Evolutionary conservation across 2,113 vertebrate species (phyloP).

Genomic region (Nestor notabilis): DNA sequence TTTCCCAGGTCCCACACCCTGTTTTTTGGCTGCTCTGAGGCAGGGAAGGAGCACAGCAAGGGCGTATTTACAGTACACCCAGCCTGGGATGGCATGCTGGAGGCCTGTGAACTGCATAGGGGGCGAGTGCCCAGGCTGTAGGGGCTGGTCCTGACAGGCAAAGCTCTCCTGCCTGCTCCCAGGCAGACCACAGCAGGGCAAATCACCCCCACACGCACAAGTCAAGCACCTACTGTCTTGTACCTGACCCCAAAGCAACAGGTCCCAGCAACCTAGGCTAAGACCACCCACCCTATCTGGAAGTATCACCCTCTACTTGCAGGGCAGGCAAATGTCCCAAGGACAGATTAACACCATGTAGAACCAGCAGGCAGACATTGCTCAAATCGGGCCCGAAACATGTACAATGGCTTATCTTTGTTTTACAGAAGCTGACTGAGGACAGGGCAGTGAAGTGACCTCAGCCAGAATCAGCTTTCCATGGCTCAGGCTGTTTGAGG

Average conservation of each 20-base stretch:
- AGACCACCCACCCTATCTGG: not conserved
- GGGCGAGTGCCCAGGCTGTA: not conserved
- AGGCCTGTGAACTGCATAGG: not conserved
- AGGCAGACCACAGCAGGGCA: not conserved
- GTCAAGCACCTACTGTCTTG: not conserved
- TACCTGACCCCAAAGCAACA: not conserved
- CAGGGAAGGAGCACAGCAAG: not conserved
- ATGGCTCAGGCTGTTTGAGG: not conserved
- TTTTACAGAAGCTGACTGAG: not conserved
- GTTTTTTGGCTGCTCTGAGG: not conserved
- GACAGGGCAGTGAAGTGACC: not conserved
- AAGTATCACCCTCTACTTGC: not conserved
- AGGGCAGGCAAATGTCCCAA: not conserved
- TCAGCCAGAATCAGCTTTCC: not conserved
- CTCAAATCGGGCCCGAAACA: not conserved
- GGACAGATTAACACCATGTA: accelerated
- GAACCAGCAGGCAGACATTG: not conserved
- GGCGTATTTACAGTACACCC: not conserved
- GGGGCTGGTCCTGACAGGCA: not conserved
- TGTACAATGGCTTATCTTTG: not conserved
- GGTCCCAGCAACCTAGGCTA: not conserved
- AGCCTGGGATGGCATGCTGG: accelerated
- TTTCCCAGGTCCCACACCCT: not conserved
- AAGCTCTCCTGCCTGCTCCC: not conserved
- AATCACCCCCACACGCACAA: accelerated